Evolutionary conservation across 1,140 invertebrate genomes (phyloP).

Genomic region (Hycleus cichorii): DNA sequence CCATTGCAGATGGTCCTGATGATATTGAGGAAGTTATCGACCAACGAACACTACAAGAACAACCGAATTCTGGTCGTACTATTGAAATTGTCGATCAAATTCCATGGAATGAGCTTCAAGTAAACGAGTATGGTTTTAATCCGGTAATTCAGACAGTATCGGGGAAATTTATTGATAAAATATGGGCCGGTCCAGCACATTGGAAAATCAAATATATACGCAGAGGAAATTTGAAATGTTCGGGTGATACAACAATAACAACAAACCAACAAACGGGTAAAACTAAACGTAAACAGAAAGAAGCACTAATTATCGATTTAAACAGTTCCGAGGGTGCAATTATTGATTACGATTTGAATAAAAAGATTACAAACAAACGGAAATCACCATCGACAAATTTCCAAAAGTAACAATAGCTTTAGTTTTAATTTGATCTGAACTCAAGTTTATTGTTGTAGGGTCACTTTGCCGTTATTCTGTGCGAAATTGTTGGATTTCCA

Average conservation of each 20-base stretch:
- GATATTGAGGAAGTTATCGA: too few species aligned
- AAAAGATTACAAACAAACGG: slow-evolving; percentile 7
- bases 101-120: slow-evolving; percentile 36
- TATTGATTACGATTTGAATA: background rate
- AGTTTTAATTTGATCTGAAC: too few species aligned
- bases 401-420: background rate
- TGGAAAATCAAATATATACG: slow-evolving; percentile 56
- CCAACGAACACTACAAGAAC: slow-evolving; percentile 14
- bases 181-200: slow-evolving; percentile 69
- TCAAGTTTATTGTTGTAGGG: slow-evolving; percentile 5
- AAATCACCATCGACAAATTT: slow-evolving; percentile 1
- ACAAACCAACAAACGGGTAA: background rate
- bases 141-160: slow-evolving; percentile 43
- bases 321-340: background rate
- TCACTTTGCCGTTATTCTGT: slow-evolving; percentile 13
- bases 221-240: slow-evolving; percentile 6
- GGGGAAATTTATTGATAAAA: slow-evolving; percentile 32
- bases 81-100: slow-evolving; percentile 41
- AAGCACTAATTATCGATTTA: background rate
- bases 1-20: too few species aligned
- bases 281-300: background rate
- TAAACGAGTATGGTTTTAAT: slow-evolving; percentile 65
- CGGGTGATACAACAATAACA: background rate
- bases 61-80: slow-evolving; percentile 10
- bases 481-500: background rate